Base-by-base conservation (phyloP, 1,140 invertebrate genomes). In the Aleiodes sp. region DNA sequence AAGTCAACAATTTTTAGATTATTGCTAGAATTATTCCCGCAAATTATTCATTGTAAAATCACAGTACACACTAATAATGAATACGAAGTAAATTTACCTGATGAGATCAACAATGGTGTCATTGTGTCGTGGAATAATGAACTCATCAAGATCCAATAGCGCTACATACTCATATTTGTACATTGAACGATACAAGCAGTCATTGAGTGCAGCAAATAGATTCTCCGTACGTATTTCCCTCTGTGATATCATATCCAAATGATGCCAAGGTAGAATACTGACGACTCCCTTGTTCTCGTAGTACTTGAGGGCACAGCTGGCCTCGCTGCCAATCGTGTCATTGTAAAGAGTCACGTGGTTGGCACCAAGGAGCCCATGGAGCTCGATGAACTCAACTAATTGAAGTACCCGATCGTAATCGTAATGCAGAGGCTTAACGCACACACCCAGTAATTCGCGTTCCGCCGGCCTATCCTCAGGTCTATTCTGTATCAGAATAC, bases 311-410 rank as follows among this genome's bases (percentile, higher is more conserved):
- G 96, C 88, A 77, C 94, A 95, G 12, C 88, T 88, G 0, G 95
- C 94, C 52, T 93, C 90, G 1, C 87, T 80, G 4, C 95, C 94
- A 26, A 96, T 87, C 0, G 95, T 96, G 80, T 97, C 92, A 82
- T 98, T 98, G 87, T 97, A 98, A 79, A 98, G 92, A 26, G 94
- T 94, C 80, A 98, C 96, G 80, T 96, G 94, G 26, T 90, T 90
- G 0, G 94, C 94, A 0, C 96, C 96, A 59, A 98, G 86, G 14
- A 98, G 82, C 6, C 89, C 88, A 80, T 98, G 95, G 59, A 98
- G 86, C 85, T 98, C 96, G 68, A 98, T 90, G 88, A 96, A 98
- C 86, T 98, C 96, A 66, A 98, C 87, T 68, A 98, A 86, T 87
- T 96, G 94, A 43, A 94, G 80, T 10, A 91, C 90, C 75, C 90